Evolutionary conservation across 2,113 vertebrate genomes (phyloP).

Genomic region (Otolemur garnettii): DNA sequence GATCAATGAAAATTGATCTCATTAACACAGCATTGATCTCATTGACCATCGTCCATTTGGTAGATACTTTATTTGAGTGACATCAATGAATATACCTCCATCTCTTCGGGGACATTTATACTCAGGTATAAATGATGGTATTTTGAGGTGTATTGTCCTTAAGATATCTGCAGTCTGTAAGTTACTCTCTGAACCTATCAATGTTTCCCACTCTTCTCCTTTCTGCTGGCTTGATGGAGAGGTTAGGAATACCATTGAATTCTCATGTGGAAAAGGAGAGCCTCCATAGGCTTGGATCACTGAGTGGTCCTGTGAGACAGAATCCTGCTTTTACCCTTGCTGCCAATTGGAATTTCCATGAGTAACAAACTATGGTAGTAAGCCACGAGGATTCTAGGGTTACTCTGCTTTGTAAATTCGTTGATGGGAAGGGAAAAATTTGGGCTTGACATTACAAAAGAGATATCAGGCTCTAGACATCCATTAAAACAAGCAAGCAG

Average conservation of each 20-base stretch:
- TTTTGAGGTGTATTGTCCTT: neutral
- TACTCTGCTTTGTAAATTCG: neutral
- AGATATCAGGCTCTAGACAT: neutral
- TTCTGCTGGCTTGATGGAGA: neutral
- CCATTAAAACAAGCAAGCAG: neutral
- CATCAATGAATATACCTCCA: neutral
- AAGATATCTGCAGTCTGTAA: neutral
- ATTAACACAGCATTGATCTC: neutral
- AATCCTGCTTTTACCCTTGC: neutral
- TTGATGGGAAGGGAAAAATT: neutral
- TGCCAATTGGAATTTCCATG: accelerated
- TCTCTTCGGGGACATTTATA: neutral
- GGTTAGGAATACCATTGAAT: neutral
- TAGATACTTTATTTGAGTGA: neutral
- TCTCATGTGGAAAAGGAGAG: neutral
- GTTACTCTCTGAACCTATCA: neutral
- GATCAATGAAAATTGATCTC: too few species aligned
- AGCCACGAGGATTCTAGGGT: neutral
- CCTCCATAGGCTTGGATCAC: accelerated
- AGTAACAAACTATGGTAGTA: neutral
- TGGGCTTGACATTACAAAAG: neutral
- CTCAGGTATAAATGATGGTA: neutral
- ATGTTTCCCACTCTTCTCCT: neutral
- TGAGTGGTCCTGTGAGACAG: neutral
- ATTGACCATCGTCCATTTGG: neutral